Base-by-base conservation (phyloP, 2,113 vertebrate genomes). In the Myotis brandtii region DNA sequence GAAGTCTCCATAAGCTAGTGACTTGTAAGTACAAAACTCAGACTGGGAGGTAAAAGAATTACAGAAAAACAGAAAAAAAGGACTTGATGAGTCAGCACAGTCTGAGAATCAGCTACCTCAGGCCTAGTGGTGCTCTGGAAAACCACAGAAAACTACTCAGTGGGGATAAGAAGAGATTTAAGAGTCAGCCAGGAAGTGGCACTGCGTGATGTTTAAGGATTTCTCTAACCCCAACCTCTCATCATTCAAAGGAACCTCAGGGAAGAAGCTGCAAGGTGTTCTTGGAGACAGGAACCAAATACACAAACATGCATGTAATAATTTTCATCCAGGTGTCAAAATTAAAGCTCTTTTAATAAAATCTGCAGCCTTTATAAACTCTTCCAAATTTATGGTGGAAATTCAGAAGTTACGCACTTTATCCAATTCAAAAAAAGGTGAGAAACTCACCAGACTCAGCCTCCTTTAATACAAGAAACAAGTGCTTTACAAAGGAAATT, bases 21-120 rank as follows among this genome's bases (percentile, higher is more conserved):
- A 89, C 59, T 86, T 67, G 96, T 90, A 95, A 82, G 48, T 77
- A 48, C 62, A 94, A 88, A 90, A 95, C 50, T 72, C 32, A 37
- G 62, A 72, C n/a, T 11, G 21, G n/a, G 18, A 20, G 32, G 40
- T 18, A 13, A 83, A 89, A 91, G 30, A 64, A 37, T 62, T 86
- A 81, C 37, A 85, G 73, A 88, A 75, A 69, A 32, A 23, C 52
- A 88, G 52, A 43, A 85, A 77, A 79, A 52, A 83, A 70, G 30
- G 40, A n/a, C 48, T 92, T 40, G 9, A 54, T 12, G 21, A 84
- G 34, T 69, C n/a, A 34, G 37, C 21, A 70, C 12, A 27, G 50
- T 40, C 43, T 75, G 84, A 89, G 70, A 93, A 70, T 59, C 79
- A 86, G 48, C 20, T 23, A 23, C 9, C 27, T 50, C 32, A 48